These are phyloP conservation scores for Alethe diademata DNA, from an alignment of 2,113 vertebrate species.

Conservation along the genomic window DNA sequence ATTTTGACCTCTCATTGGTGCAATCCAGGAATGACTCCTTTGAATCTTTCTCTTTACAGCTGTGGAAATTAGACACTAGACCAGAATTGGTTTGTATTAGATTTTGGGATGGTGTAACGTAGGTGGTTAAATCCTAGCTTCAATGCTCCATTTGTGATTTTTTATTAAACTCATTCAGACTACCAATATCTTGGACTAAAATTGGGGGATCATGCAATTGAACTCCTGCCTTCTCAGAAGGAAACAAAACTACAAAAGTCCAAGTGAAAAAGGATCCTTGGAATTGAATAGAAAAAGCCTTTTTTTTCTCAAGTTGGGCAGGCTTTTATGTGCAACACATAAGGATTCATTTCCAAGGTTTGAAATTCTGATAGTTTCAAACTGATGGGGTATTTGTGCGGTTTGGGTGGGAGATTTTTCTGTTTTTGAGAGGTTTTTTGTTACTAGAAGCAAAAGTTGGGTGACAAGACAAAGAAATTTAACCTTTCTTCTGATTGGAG, in stretches of 20 bases:
- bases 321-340: not conserved
- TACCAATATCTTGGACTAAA: not conserved
- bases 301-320: not conserved
- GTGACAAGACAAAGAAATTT: not conserved
- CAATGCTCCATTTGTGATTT: not conserved
- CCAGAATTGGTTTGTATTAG: not conserved
- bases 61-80: not conserved
- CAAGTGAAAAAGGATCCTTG: not conserved
- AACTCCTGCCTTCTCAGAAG: not conserved
- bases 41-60: not conserved
- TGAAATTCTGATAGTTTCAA: not conserved
- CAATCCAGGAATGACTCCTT: conserved; percentile 15
- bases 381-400: not conserved
- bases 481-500: not conserved
- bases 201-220: not conserved
- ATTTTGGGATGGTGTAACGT: not conserved
- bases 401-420: not conserved
- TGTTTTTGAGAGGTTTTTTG: not conserved
- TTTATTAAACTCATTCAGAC: not conserved
- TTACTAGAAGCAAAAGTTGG: not conserved
- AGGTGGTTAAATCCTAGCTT: not conserved
- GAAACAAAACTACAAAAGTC: not conserved
- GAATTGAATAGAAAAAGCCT: not conserved
- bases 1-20: not conserved
- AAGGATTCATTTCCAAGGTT: not conserved